Percentiles rank a stretch among this genome's conserved stretches.
These are phyloP conservation scores for Epinephelus awoara DNA, from an alignment of 2,797 vertebrate genomes.

Conservation along the genomic window DNA sequence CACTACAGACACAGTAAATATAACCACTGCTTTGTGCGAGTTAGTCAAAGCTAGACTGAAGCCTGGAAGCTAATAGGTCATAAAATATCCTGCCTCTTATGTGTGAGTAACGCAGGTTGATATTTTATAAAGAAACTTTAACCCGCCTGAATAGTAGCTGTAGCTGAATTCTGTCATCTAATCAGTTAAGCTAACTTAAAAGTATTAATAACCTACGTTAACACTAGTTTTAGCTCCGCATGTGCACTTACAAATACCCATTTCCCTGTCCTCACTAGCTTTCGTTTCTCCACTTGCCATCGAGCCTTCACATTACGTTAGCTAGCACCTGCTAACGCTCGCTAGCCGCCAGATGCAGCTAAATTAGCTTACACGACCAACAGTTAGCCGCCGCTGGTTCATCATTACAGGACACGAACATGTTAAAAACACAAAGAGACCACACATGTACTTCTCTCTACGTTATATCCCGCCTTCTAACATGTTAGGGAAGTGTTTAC, in stretches of 20 bases:
- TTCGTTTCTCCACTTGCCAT: slow-evolving; percentile 24
- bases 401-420: neutral
- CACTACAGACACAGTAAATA: too few species aligned
- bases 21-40: neutral
- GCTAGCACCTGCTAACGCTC: slow-evolving; percentile 56
- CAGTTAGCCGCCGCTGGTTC: neutral
- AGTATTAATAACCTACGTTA: too few species aligned
- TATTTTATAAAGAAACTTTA: neutral
- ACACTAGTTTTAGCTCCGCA: neutral
- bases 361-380: slow-evolving; percentile 29
- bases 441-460: neutral
- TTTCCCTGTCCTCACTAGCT: neutral
- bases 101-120: too few species aligned
- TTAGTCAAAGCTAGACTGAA: neutral
- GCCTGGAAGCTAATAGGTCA: too few species aligned
- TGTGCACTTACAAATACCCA: neutral
- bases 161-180: too few species aligned
- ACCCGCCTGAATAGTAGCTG: neutral
- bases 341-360: slow-evolving; percentile 48
- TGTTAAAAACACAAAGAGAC: fast-evolving
- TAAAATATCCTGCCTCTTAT: neutral
- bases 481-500: slow-evolving; percentile 49
- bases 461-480: fast-evolving
- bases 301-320: slow-evolving; percentile 17
- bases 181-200: too few species aligned